Evolutionary conservation across 2,797 vertebrate species (phyloP).

Genomic region (Champsocephalus esox): DNA sequence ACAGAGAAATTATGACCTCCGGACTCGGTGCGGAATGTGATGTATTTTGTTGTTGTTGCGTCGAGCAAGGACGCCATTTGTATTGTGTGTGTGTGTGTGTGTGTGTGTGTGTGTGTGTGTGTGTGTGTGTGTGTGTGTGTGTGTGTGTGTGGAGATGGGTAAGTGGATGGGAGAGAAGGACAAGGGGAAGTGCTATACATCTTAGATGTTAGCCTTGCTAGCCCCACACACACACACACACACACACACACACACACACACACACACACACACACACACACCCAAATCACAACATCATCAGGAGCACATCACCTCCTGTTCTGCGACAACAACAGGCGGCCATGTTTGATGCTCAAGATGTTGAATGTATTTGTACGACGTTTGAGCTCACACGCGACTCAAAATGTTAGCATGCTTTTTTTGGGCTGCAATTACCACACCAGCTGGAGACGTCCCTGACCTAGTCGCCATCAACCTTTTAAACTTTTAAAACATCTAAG

Average conservation of each 20-base stretch:
- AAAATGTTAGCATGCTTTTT: background rate
- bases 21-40: constrained; percentile 5
- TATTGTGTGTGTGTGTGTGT: background rate
- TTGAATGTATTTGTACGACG: background rate
- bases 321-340: constrained; percentile 11
- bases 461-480: constrained; percentile 7
- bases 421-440: background rate
- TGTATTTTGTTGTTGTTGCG: background rate
- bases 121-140: background rate
- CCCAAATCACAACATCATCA: constrained; percentile 23
- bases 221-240: no score
- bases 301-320: constrained; percentile 26
- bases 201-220: no score
- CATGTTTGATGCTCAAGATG: constrained; percentile 43
- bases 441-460: constrained; percentile 18
- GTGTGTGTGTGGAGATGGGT: background rate
- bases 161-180: no score
- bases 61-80: background rate
- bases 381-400: background rate
- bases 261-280: background rate
- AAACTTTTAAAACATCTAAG: background rate
- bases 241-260: no score
- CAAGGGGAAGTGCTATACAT: no score
- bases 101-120: constrained; percentile 10
- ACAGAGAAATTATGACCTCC: constrained; percentile 34